phyloP scores from a whole-genome alignment of 1,140 invertebrate species.

The Homalodisca vitripennis region DNA sequence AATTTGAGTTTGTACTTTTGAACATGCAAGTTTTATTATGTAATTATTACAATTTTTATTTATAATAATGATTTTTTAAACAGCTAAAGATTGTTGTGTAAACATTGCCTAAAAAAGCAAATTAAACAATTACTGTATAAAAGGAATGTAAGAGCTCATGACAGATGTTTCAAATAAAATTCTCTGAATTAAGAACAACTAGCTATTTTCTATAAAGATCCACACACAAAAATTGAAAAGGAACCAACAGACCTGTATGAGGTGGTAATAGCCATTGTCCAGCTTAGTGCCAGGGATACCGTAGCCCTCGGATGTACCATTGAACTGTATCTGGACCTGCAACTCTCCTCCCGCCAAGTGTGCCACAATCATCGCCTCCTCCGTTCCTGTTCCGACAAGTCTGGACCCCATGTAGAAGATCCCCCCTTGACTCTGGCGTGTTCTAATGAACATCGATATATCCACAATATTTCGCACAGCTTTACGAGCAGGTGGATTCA shows the following conservation, averaged over 20 bases:
- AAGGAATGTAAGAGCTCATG: too few species aligned
- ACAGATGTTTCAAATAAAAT: too few species aligned
- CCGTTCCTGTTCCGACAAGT: constrained; percentile 49
- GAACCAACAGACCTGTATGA: constrained; percentile 74
- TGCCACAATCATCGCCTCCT: constrained; percentile 73
- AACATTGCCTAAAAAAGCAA: too few species aligned
- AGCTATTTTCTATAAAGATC: too few species aligned
- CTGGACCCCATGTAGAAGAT: constrained; percentile 87
- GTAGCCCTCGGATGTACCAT: constrained; percentile 75
- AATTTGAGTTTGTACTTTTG: too few species aligned
- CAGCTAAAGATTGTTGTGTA: too few species aligned
- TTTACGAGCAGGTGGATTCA: constrained; percentile 62
- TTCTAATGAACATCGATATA: constrained; percentile 91
- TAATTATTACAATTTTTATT: too few species aligned
- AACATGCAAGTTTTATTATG: too few species aligned
- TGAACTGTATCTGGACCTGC: constrained; percentile 74
- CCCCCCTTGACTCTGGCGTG: constrained; percentile 75
- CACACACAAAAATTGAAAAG: too few species aligned
- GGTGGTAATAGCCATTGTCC: constrained; percentile 82
- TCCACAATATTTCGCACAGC: constrained; percentile 77
- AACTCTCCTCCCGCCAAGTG: constrained; percentile 75
- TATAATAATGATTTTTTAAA: too few species aligned
- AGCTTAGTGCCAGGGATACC: constrained; percentile 77
- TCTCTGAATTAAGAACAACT: too few species aligned
- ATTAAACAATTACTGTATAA: too few species aligned